phyloP scores from a whole-genome alignment of 1,140 invertebrate genomes.

The Triops longicaudatus region DNA sequence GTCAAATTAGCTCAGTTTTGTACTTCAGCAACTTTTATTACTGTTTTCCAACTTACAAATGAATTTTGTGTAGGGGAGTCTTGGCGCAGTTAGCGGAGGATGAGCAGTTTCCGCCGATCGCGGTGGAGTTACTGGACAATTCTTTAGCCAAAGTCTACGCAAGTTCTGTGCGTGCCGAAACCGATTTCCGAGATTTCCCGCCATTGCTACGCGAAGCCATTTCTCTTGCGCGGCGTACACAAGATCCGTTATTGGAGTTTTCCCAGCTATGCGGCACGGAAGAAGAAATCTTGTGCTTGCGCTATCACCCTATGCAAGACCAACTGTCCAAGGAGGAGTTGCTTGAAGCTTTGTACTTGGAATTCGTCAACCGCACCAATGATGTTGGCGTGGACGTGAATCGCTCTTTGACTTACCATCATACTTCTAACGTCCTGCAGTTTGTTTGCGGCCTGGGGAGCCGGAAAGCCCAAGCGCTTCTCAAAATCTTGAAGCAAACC shows the following conservation, averaged over 20 bases:
- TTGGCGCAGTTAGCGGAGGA: conserved; percentile 66
- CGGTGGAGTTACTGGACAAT: conserved; percentile 87
- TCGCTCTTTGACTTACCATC: conserved; percentile 72
- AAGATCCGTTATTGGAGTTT: conserved; percentile 94
- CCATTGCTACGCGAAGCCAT: conserved; percentile 78
- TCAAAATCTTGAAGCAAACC: conserved; percentile 80
- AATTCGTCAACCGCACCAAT: conserved; percentile 89
- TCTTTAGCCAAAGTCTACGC: conserved; percentile 78
- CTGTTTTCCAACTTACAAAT: no score
- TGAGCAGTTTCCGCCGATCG: conserved; percentile 78
- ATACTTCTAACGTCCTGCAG: conserved; percentile 85
- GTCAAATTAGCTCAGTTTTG: no score
- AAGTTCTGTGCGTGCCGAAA: conserved; percentile 76
- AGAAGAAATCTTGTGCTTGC: conserved; percentile 89
- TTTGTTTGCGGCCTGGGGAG: conserved; percentile 96
- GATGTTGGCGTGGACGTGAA: conserved; percentile 99
- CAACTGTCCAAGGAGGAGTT: conserved; percentile 76
- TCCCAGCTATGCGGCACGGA: conserved; percentile 89
- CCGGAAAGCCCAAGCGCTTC: conserved; percentile 79
- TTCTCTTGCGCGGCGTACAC: conserved; percentile 79
- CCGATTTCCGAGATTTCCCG: conserved; percentile 88
- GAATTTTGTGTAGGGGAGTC: not conserved
- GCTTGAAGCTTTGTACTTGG: conserved; percentile 71
- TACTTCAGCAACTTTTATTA: no score
- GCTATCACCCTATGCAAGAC: conserved; percentile 84